Evolutionary conservation across 2,797 vertebrate genomes (phyloP), one percentile per base, ranked within the genome.

Genomic region (Centroberyx gerrardi): DNA sequence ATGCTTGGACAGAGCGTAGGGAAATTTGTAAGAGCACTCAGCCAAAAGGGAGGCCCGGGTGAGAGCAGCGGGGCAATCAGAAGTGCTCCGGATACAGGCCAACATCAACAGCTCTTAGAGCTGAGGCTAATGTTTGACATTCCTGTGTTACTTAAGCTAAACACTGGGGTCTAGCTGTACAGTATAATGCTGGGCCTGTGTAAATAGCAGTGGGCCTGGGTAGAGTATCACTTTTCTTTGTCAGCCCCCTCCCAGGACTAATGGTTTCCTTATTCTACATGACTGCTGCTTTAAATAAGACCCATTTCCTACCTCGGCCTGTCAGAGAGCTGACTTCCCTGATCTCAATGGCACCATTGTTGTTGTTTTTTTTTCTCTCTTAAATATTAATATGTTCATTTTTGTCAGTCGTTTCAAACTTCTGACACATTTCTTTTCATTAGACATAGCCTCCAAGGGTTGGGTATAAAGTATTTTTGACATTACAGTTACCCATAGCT

Each of bases 81-180:
- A 93, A 93, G 90, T 93, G 88, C 81, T 92, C 89, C 89, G 88
- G 91, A 93, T 91, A 84, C 88, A 83, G 74, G 92, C 92, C 94
- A 94, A 92, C 89, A 92, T 93, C 92, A 95, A 94, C 93, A 94
- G 87, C 92, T 91, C 90, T 93, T 85, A 92, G 87, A 86, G 86
- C 87, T 76, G 90, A 80, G 87, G 81, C 90, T 92, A 89, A 91
- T 92, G 93, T 93, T 94, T 94, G 93, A 94, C 93, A 92, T 92
- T 94, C 93, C 88, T 88, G 85, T 86, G 88, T 94, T 93, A 90
- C 93, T 93, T 92, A 88, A 92, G 88, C 90, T 88, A 93, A 94
- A 94, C 90, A 93, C 88, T 27, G 78, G 80, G 89, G 90, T 91
- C 89, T 76, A 69, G 85, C 88, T 81, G 80, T 88, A 88, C 88